A percentile compares a stretch with the other conserved stretches of the same genome.
Conservation (phyloP, 2,113 vertebrate genomes). For the Platanista minor region DNA sequence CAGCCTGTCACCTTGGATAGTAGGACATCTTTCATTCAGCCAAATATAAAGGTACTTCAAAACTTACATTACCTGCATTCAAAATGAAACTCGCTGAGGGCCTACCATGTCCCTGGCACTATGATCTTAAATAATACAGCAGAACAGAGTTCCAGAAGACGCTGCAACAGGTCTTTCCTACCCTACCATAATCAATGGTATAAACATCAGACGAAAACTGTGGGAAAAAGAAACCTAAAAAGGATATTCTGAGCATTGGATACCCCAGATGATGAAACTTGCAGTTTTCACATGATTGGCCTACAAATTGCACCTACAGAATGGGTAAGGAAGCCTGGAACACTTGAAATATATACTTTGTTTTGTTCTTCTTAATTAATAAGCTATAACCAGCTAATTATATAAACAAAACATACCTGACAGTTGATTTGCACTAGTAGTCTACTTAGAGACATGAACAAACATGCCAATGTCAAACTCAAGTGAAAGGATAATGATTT, state of each 20-base stretch:
- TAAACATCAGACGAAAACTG: not conserved
- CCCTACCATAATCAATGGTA: not conserved
- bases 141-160: not conserved
- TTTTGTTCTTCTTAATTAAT: not conserved
- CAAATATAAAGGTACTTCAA: not conserved
- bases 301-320: not conserved
- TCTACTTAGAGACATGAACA: not conserved
- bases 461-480: not conserved
- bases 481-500: not conserved
- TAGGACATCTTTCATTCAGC: not conserved
- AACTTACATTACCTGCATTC: not conserved
- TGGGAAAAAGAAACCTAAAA: not conserved
- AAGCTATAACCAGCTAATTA: not conserved
- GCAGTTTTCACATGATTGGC: not conserved
- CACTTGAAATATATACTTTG: not conserved
- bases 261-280: not conserved
- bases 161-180: not conserved
- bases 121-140: not conserved
- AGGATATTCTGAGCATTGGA: not conserved
- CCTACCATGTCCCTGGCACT: not conserved
- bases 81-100: not conserved
- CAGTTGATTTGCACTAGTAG: not conserved
- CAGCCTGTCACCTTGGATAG: not conserved
- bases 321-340: not conserved
- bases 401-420: conserved; percentile 20